A percentile compares a stretch with the other conserved stretches of the same genome.
phyloP scores from a whole-genome alignment of 2,113 vertebrate species.

The human region GRCh38 chr15:40737501-40738000 shows the following conservation, averaged over 20 bases:
- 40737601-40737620: background rate
- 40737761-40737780: background rate
- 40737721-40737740: constrained; percentile 85
- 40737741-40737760: background rate
- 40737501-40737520: background rate
- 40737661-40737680: constrained; percentile 86
- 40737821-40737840: background rate
- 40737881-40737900: background rate
- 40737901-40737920: background rate
- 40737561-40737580: background rate
- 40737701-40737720: constrained; percentile 92
- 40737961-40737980: constrained; percentile 89
- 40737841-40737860: background rate
- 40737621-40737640: constrained; percentile 91
- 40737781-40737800: background rate
- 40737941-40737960: background rate
- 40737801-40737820: background rate
- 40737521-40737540: background rate
- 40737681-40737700: constrained; percentile 90
- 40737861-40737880: background rate
- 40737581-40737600: background rate
- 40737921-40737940: background rate
- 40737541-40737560: background rate
- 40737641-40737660: constrained; percentile 92
- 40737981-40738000: constrained; percentile 85